Evolutionary conservation across 2,113 vertebrate genomes (phyloP).

Genomic region (Lophura nycthemera): DNA sequence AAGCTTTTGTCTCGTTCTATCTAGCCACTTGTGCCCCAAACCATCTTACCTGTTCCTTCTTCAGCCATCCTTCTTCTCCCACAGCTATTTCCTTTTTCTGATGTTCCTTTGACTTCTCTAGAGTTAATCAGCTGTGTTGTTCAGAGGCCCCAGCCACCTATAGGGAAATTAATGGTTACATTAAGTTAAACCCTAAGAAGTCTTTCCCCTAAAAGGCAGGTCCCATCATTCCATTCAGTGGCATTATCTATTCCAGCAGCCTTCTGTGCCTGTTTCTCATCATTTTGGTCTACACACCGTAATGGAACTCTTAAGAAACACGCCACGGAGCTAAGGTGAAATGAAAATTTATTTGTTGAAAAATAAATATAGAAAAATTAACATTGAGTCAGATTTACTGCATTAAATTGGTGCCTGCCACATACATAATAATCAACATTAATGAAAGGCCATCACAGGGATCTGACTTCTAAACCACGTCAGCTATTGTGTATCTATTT

Average conservation of each 20-base stretch:
- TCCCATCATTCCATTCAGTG: background rate
- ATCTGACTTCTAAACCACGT: background rate
- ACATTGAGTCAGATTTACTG: slow-evolving; percentile 28
- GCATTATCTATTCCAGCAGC: background rate
- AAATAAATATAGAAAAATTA: slow-evolving; percentile 62
- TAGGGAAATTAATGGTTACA: background rate
- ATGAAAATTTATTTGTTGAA: slow-evolving; percentile 68
- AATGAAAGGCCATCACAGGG: background rate
- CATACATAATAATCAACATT: background rate
- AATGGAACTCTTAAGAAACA: slow-evolving; percentile 34
- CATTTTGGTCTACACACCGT: background rate
- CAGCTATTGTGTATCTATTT: background rate
- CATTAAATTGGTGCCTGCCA: background rate
- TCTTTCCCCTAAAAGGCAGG: background rate
- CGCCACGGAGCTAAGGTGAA: slow-evolving; percentile 43
- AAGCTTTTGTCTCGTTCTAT: background rate
- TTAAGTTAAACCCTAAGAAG: background rate
- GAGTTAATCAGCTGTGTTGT: background rate
- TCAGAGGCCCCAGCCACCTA: background rate
- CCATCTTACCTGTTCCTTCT: background rate
- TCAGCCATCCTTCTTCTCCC: background rate
- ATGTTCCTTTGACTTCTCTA: background rate
- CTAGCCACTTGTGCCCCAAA: background rate
- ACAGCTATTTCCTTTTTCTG: background rate
- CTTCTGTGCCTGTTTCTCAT: background rate